A percentile compares a stretch with the other conserved stretches of the same genome.
Evolutionary conservation across 2,797 vertebrate genomes (phyloP).

Genomic region (Sebastes matsubarae): DNA sequence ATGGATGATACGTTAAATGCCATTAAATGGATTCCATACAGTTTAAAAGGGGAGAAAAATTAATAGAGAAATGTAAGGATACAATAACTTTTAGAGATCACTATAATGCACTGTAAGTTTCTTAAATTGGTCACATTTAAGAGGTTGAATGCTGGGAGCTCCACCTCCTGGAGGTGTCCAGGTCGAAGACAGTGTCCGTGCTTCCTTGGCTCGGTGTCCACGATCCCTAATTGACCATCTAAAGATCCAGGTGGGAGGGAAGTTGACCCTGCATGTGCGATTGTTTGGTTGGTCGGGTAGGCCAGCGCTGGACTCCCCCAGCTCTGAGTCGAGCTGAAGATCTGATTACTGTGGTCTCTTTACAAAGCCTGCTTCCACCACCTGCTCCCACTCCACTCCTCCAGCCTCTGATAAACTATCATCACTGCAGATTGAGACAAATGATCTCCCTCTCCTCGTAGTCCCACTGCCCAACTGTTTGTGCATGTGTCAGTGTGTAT

Average conservation of each 20-base stretch:
- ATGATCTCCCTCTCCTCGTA: constrained; percentile 64
- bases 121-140: constrained; percentile 23
- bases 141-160: constrained; percentile 11
- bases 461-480: constrained; percentile 60
- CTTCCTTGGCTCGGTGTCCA: constrained; percentile 2
- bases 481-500: constrained; percentile 41
- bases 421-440: constrained; percentile 78
- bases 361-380: constrained; percentile 65
- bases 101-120: constrained; percentile 4
- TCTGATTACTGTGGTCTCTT: constrained; percentile 75
- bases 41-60: constrained; percentile 16
- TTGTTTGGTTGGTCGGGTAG: constrained; percentile 42
- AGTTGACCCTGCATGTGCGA: constrained; percentile 31
- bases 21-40: constrained; percentile 37
- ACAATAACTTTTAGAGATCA: constrained; percentile 17
- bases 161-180: constrained; percentile 22
- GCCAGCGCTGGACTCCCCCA: constrained; percentile 29
- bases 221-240: constrained; percentile 44
- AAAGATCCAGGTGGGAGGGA: constrained; percentile 43
- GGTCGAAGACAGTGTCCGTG: not conserved
- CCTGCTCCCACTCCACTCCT: constrained; percentile 71
- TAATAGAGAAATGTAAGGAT: constrained; percentile 6
- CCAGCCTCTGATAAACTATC: constrained; percentile 75
- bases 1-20: constrained; percentile 58
- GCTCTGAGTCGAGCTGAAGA: constrained; percentile 54